phyloP scores from a whole-genome alignment of 1,140 invertebrate genomes.

The Proales similis region DNA sequence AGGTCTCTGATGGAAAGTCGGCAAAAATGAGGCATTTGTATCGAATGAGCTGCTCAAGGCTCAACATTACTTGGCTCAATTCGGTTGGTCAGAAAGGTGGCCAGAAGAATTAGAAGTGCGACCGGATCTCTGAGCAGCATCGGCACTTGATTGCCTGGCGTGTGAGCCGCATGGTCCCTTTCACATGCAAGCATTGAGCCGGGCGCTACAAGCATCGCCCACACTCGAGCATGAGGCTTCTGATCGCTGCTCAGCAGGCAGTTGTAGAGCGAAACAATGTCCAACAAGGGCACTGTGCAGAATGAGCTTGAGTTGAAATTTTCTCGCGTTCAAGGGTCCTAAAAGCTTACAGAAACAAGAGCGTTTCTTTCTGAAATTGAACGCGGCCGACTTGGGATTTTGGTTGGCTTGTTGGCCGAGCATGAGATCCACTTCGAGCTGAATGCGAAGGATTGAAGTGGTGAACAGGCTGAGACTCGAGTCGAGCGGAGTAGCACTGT shows the following conservation, averaged over 20 bases:
- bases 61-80: slow-evolving; percentile 69
- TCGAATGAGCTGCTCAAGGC: slow-evolving; percentile 8
- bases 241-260: slow-evolving; percentile 21
- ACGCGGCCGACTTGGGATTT: slow-evolving; percentile 54
- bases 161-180: slow-evolving; percentile 27
- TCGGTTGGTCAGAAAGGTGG: slow-evolving; percentile 72
- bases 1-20: slow-evolving; percentile 63
- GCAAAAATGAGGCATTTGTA: not conserved
- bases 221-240: slow-evolving; percentile 26
- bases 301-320: no score
- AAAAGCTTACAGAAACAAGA: slow-evolving; percentile 70
- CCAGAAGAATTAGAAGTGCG: slow-evolving; percentile 73
- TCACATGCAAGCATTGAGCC: slow-evolving; percentile 47
- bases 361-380: slow-evolving; percentile 56
- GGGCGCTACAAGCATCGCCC: slow-evolving; percentile 13
- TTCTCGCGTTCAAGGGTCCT: no score
- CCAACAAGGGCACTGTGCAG: slow-evolving; percentile 27
- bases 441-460: slow-evolving; percentile 15
- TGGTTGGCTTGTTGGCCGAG: slow-evolving; percentile 70
- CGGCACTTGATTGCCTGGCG: slow-evolving; percentile 61
- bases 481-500: no score
- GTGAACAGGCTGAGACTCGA: slow-evolving; percentile 27
- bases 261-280: slow-evolving; percentile 17
- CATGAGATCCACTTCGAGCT: slow-evolving; percentile 33
- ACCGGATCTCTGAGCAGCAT: slow-evolving; percentile 73